Base-by-base conservation (phyloP, 2,888 invertebrate genomes). In the Pheosia gnoma region DNA sequence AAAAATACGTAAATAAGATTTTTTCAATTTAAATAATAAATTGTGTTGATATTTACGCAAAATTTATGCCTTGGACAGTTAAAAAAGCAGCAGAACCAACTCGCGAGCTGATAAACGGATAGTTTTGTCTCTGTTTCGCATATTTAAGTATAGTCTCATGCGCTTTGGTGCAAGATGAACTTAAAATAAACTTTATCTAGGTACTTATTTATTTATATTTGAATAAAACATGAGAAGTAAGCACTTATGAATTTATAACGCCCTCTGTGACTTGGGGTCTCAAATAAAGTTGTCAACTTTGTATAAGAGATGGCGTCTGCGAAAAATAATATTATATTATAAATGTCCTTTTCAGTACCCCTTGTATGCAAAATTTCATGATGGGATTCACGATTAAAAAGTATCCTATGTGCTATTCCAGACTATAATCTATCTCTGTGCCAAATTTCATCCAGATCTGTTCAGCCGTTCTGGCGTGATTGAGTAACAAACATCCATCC, bases 121-220 rank as follows among this genome's bases (percentile, higher is more conserved):
- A 76, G 76, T 76, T 76, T 70, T 70, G 75, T 76, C 68, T 70
- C 65, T 69, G 76, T 73, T 75, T 62, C 73, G 76, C 78, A 77
- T 76, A 77, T 69, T 77, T 77, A 77, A 77, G 70, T 63, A 52
- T 68, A 64, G 70, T 67, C 67, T 69, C 68, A 57, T 65, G 63
- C 71, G 72, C 71, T 76, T 72, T 74, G 65, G 67, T 63, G 68
- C 61, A 47, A 70, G 66, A 71, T 72, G 67, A 76, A 70, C 73
- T 77, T 72, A 69, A 49, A 71, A 75, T 69, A 73, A 77, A 75
- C 70, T 76, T 73, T 59, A 65, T 65, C 68, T 62, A 25, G 25
- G 25, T 25, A 25, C 25, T 25, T 25, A 49, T 67, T 67, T 75
- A 69, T 74, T 74, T 75, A 77, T 68, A 72, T 65, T 59, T 72